A percentile compares a stretch with the other conserved stretches of the same genome.
Conservation (phyloP, 2,888 invertebrate genomes). For the Thecocarcelia acutangulata region DNA sequence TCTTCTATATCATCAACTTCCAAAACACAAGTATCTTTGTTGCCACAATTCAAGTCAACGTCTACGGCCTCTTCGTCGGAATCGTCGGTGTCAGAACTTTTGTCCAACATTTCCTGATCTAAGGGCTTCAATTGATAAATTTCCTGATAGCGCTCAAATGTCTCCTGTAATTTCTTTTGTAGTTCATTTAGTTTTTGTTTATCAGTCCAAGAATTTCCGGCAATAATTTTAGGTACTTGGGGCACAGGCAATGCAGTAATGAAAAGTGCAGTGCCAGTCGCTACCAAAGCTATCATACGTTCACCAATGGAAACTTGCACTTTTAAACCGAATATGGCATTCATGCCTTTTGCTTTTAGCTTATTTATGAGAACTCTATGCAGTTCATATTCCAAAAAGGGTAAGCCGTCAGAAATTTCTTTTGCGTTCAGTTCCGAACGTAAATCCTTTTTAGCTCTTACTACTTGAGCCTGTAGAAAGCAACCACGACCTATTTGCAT, state of each 20-base stretch:
- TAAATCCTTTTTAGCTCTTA: conserved; percentile 89
- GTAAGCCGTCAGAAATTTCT: conserved; percentile 96
- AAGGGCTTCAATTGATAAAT: conserved; percentile 85
- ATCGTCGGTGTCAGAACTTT: conserved; percentile 84
- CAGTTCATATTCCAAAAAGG: conserved; percentile 97
- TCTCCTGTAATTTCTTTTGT: conserved; percentile 87
- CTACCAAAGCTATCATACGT: conserved; percentile 92
- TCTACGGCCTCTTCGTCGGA: conserved; percentile 86
- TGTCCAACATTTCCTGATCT: conserved; percentile 77
- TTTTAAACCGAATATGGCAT: conserved; percentile 93
- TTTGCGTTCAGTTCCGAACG: conserved; percentile 93
- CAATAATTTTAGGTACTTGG: conserved; percentile 87
- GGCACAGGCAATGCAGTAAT: conserved; percentile 90
- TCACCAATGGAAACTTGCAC: conserved; percentile 93
- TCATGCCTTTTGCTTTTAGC: conserved; percentile 95
- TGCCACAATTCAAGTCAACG: conserved; percentile 87
- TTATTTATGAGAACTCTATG: conserved; percentile 95
- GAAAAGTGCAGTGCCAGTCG: conserved; percentile 92
- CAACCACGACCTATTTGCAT: conserved; percentile 83
- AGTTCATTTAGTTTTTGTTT: conserved; percentile 86
- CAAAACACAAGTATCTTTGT: conserved; percentile 90
- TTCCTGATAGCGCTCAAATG: conserved; percentile 87
- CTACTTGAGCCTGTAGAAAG: conserved; percentile 88
- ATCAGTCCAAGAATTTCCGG: conserved; percentile 85
- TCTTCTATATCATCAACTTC: conserved; percentile 94